Evolutionary conservation across 2,113 vertebrate species (phyloP), one percentile per base, ranked within the genome.

Genomic region (Colistium nudipinnis): DNA sequence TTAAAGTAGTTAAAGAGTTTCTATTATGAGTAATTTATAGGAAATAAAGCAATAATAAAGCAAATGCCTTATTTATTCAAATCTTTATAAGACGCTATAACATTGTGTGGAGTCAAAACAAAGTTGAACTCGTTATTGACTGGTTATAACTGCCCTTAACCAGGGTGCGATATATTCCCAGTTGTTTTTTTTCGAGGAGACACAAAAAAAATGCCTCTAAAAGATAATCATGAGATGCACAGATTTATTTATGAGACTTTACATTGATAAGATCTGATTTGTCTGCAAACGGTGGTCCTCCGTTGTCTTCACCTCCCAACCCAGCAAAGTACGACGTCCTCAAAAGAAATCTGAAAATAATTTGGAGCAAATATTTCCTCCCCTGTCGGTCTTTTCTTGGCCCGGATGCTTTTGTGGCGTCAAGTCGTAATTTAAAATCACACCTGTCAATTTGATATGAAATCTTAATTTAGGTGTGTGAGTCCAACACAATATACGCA

Each of bases 351-450:
- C 16, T 55, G 1, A 33, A 55, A 45, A 30, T 12, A 28, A 60
- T 35, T 61, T 52, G 43, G 56, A 75, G 48, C 2, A 4, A 49
- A 60, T 56, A 51, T 47, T 56, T 61, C 27, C 20, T 62, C 45
- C 57, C 45, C 44, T 41, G 52, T 56, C 13, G 0, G 19, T 33
- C 55, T 43, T 59, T 49, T 30, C 19, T n/a, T 3, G 39, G 66
- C 36, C 54, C 45, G 68, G 57, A 64, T 56, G n/a, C 70, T 38
- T 66, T 78, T 62, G 20, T 24, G 12, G 66, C 62, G 65, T 81
- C 30, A 35, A 24, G 35, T 69, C 7, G n/a, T n/a, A n/a, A n/a
- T n/a, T n/a, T n/a, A n/a, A 45, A 49, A 56, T 70, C 28, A 20
- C 14, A 16, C 11, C 14, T 1, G 24, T 80, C 62, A 9, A 54